phyloP scores from a whole-genome alignment of 2,797 vertebrate genomes.

The Ceyx erithaca region DNA sequence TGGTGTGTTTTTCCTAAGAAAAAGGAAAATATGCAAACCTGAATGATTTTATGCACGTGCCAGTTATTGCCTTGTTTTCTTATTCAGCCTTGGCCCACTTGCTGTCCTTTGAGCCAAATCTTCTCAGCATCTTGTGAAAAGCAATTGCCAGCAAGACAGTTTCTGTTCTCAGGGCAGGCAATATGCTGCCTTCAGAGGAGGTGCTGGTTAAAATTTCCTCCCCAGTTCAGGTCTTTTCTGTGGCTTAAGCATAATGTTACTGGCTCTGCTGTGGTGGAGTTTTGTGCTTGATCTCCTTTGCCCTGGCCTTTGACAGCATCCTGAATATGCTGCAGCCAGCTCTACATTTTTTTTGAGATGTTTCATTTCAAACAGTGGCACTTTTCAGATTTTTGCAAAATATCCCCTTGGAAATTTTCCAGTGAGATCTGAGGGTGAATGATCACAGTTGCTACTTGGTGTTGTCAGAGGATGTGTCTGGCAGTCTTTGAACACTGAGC shows the following conservation, averaged over 20 bases:
- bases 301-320: not conserved
- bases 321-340: not conserved
- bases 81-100: not conserved
- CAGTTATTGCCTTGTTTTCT: not conserved
- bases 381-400: not conserved
- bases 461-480: not conserved
- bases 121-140: not conserved
- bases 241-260: not conserved
- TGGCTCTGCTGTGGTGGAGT: accelerated
- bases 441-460: not conserved
- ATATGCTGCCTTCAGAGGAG: not conserved
- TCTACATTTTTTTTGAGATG: not conserved
- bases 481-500: not conserved
- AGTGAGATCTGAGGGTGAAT: not conserved
- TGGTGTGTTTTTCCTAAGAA: not conserved
- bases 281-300: not conserved
- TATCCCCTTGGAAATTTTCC: not conserved
- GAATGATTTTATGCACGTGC: not conserved
- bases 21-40: not conserved
- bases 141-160: not conserved
- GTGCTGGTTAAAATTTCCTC: not conserved
- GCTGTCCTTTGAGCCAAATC: not conserved
- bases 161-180: not conserved
- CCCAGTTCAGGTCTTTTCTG: not conserved
- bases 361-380: not conserved